Conservation (phyloP, 2,797 vertebrate species). For the Lophotriccus pileatus region DNA sequence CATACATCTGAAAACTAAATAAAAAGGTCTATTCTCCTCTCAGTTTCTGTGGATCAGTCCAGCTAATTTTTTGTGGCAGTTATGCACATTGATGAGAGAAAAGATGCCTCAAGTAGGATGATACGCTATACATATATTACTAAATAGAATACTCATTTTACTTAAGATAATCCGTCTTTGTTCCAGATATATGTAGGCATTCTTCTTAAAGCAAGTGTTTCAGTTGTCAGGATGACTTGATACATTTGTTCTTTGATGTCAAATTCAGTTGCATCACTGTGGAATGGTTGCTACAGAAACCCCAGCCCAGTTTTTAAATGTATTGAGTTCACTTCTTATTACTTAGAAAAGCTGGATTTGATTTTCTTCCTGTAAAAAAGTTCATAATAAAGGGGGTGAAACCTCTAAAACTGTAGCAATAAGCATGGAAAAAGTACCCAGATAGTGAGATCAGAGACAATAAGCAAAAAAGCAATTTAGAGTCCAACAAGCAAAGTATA, state of each 20-base stretch:
- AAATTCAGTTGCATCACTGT: conserved; percentile 23
- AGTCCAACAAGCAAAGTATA: conserved; percentile 20
- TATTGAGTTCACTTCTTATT: background rate
- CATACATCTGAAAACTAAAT: conserved; percentile 46
- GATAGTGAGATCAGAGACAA: conserved; percentile 25
- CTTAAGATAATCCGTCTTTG: background rate
- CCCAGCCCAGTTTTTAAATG: conserved; percentile 14
- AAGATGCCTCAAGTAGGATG: conserved; percentile 50
- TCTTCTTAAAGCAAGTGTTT: conserved; percentile 34
- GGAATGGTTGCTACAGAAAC: conserved; percentile 57
- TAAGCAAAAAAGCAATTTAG: background rate
- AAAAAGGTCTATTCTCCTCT: conserved; percentile 33
- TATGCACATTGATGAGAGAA: background rate
- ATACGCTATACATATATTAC: conserved; percentile 7
- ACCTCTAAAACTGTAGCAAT: conserved; percentile 8
- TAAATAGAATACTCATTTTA: conserved; percentile 21
- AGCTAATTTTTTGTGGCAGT: conserved; percentile 52
- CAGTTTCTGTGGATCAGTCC: conserved; percentile 23
- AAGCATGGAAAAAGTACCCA: background rate
- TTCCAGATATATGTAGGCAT: conserved; percentile 2
- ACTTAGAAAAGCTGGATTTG: background rate
- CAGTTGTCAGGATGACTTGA: conserved; percentile 29
- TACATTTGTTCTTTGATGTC: conserved; percentile 53
- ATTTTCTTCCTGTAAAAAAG: conserved; percentile 39
- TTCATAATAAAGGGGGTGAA: conserved; percentile 31